Conservation (phyloP, 2,797 vertebrate genomes). For the Bovichtus variegatus region DNA sequence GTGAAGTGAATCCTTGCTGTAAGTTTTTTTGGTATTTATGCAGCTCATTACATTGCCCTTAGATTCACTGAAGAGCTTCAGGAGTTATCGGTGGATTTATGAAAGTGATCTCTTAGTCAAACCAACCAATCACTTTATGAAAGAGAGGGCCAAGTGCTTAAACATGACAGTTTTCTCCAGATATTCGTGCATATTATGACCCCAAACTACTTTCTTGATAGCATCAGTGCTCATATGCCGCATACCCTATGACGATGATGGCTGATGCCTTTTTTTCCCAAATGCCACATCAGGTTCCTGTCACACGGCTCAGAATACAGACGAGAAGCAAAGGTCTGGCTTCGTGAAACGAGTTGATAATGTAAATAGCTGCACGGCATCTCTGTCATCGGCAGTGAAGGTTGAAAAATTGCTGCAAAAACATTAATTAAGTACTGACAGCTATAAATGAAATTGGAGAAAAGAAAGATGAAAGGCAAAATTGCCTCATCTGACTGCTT, state of each 20-base stretch:
- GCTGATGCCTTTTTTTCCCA: conserved; percentile 42
- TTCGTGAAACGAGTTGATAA: conserved; percentile 61
- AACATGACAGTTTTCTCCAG: conserved; percentile 36
- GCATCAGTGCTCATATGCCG: conserved; percentile 49
- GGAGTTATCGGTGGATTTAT: conserved; percentile 28
- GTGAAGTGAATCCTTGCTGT: conserved; percentile 35
- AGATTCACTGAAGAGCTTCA: conserved; percentile 17
- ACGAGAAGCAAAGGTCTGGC: conserved; percentile 53
- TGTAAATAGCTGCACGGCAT: conserved; percentile 65
- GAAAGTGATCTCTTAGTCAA: conserved; percentile 33
- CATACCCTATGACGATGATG: conserved; percentile 37
- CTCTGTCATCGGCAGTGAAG: conserved; percentile 66
- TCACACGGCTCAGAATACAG: conserved; percentile 56
- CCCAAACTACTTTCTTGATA: conserved; percentile 47
- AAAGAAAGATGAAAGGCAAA: conserved; percentile 74
- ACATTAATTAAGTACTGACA: conserved; percentile 79
- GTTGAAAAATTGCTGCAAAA: conserved; percentile 75
- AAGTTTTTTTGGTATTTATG: conserved; percentile 53
- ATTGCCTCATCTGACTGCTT: conserved; percentile 69
- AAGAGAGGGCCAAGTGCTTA: conserved; percentile 28
- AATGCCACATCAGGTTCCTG: conserved; percentile 67
- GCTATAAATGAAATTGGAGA: conserved; percentile 66
- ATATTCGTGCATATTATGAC: conserved; percentile 48
- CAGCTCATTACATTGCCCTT: conserved; percentile 41
- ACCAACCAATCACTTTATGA: conserved; percentile 23